Evolutionary conservation across 2,888 invertebrate species (phyloP), one percentile per base, ranked within the genome.

Genomic region (Halictus quadricinctus): DNA sequence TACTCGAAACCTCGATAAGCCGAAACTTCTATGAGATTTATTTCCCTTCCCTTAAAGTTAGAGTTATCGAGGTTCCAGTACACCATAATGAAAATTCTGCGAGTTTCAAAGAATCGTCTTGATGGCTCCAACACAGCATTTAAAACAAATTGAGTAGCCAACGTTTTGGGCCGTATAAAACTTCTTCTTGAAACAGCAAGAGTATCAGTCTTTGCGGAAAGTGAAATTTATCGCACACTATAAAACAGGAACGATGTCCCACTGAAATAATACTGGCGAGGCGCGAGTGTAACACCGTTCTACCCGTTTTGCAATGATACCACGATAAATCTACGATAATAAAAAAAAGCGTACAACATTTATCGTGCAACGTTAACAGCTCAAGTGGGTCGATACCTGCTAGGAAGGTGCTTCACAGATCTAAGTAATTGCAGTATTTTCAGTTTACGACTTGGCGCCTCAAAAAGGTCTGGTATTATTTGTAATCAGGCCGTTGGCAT

Each of bases 181-280:
- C 21, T 41, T 21, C 21, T 8, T 69, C 41, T 41, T 41, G 41
- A 69, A 69, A 36, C 66, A 36, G 18, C 66, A 21, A 18, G 36
- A 36, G 66, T 21, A 54, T 79, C 69, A 54, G 73, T 58, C 64
- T 48, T 48, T 0, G 25, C 15, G 46, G 54, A 66, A 73, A 82
- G 58, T 79, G 64, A 80, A 82, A 79, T 82, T 82, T 82, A 74
- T 79, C 36, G 58, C 8, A 8, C 4, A n/a, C 66, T 50, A 46
- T 74, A 80, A 72, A 75, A 60, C 75, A 75, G 15, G 36, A 58
- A 79, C 46, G 58, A 46, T 46, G 69, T 21, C 69, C 43, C 64
- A 13, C 50, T 73, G 58, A 50, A 46, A 70, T 54, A 69, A 73
- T 80, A 50, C 18, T 41, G 15, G 21, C 12, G 48, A 46, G 48